Base-by-base conservation (phyloP, 2,113 vertebrate species). In the Labeo catla region DNA sequence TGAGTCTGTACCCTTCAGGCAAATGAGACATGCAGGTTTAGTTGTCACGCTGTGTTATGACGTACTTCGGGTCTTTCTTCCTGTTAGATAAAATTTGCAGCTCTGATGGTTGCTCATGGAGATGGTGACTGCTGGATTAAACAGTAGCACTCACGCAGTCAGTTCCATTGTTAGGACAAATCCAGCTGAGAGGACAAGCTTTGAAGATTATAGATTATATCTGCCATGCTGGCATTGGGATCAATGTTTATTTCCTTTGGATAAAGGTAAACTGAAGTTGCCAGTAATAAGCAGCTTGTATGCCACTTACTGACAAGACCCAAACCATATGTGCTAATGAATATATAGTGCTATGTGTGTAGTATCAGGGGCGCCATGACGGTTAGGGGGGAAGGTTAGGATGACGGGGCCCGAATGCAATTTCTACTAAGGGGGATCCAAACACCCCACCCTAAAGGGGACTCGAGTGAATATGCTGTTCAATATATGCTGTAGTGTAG, bases 101-200 rank as follows among this genome's bases (percentile, higher is more conserved):
- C 50, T 86, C 81, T 80, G 59, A 45, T 73, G 49, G 86, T 89
- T 87, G 70, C 86, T 81, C 82, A 76, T 83, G 85, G 77, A 78
- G 80, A 65, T 76, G 59, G 23, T 9, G 77, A 79, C 52, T n/a
- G 23, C 63, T 65, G 66, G 77, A 86, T 72, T 83, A 83, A 86
- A 81, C 78, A 83, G 12, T 70, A n/a, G 70, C 21, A 78, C 47
- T 72, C 50, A 50, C 9, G 21, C 10, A 23, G 50, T 6, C 52
- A 21, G 6, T 65, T 57, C 68, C 72, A 82, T 45, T 43, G 34
- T 84, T 59, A 12, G 76, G 81, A 52, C 45, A 83, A 78, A 83
- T 59, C 61, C 78, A 82, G 65, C 50, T 47, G 39, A 19, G 8
- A 59, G 39, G 72, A 50, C 57, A 88, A 72, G 34, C 84, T 83